phyloP scores from a whole-genome alignment of 2,113 vertebrate species.

The Aix galericulata region DNA sequence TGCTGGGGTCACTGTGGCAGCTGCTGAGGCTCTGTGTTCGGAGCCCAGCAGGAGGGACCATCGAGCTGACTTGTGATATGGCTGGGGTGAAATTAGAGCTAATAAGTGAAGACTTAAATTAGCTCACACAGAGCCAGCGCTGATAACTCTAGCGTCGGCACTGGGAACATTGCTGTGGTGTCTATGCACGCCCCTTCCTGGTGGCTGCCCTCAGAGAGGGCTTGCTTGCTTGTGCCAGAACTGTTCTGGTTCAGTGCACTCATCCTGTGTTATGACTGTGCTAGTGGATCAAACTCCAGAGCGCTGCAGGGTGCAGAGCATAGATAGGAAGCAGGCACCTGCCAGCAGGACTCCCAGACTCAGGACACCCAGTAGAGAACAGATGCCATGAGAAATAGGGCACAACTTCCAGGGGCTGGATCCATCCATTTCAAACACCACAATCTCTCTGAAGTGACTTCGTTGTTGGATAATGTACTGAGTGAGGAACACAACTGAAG shows the following conservation, averaged over 20 bases:
- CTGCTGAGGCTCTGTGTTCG: background rate
- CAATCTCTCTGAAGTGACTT: background rate
- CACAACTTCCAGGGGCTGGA: background rate
- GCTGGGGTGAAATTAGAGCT: background rate
- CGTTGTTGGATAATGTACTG: background rate
- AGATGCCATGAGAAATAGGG: background rate
- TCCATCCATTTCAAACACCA: rapidly evolving
- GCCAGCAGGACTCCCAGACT: background rate
- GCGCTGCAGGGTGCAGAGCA: too few species aligned
- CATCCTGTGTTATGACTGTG: rapidly evolving
- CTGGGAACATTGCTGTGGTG: background rate
- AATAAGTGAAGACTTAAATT: background rate
- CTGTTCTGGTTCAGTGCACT: background rate
- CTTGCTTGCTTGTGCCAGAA: rapidly evolving
- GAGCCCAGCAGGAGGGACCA: constrained; percentile 11
- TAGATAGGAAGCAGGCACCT: background rate
- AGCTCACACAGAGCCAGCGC: background rate
- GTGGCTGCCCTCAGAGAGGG: rapidly evolving
- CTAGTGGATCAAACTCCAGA: background rate
- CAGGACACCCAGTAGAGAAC: rapidly evolving
- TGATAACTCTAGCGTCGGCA: rapidly evolving
- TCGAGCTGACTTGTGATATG: background rate
- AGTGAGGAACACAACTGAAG: background rate
- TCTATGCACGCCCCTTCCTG: background rate
- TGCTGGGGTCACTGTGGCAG: background rate